Base-by-base conservation (phyloP, 2,797 vertebrate species). In the Coccyzus lansbergi region DNA sequence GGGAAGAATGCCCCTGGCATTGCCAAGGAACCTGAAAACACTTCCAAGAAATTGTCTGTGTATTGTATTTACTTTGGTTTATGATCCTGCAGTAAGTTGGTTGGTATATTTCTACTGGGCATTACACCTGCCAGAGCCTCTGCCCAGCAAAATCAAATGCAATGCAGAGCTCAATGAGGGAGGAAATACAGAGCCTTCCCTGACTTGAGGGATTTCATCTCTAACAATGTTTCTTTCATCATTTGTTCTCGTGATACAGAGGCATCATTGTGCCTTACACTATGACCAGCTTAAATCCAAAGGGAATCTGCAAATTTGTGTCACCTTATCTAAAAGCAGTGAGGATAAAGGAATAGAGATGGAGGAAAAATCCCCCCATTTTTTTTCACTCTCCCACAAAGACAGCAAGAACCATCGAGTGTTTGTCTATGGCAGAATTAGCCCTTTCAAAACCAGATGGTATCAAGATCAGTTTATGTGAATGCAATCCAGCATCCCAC, bases 321-420 rank as follows among this genome's bases (percentile, higher is more conserved):
- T 76, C 1, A 0, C 64, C 44, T 72, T 75, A 80, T 40, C 93
- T 85, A 64, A 63, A 91, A 64, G 31, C 33, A 60, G 15, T 0
- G 1, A 83, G 52, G 64, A 74, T 10, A n/a, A 89, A 78, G 68
- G 44, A 76, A 80, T 15, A n/a, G 25, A 38, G 69, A 49, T 0
- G 3, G 34, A 82, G 69, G 9, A 70, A 85, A 83, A 68, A 36
- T 67, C 71, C 68, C 52, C 6, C 48, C 4, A 0, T 36, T 77
- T 67, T 49, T 46, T 77, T 85, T 33, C 79, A 49, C 21, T 13
- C 69, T 14, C 4, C 22, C 0, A 0, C 34, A 70, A 49, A 77
- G 52, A 40, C 0, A 4, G 18, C 0, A 0, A 86, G 75, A 82
- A 36, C 12, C 11, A 5, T 33, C 0, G 0, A 67, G 22, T 28